These are phyloP conservation scores for Adelognathus sp. DNA, from an alignment of 2,888 invertebrate genomes.

Conservation along the genomic window DNA sequence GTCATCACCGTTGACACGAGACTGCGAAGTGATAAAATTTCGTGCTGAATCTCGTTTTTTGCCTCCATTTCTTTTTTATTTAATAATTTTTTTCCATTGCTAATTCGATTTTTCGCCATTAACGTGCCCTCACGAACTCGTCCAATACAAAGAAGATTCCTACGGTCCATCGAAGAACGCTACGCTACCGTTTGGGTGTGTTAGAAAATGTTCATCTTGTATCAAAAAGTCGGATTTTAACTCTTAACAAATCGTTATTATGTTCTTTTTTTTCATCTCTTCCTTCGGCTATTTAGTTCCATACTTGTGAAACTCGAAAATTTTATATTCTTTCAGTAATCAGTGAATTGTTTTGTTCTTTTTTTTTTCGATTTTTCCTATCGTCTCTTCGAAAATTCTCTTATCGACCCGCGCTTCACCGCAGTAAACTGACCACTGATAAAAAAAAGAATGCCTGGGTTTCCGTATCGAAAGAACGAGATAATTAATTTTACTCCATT, in stretches of 20 bases:
- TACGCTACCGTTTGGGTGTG: slow-evolving; percentile 65
- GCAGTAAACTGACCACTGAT: slow-evolving; percentile 32
- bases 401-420: slow-evolving; percentile 38
- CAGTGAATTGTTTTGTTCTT: slow-evolving; percentile 49
- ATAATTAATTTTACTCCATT: slow-evolving; percentile 55
- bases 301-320: slow-evolving; percentile 66
- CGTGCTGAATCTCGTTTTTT: slow-evolving; percentile 11
- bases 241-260: slow-evolving; percentile 66
- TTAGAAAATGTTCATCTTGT: slow-evolving; percentile 78
- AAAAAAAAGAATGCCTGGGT: slow-evolving; percentile 51
- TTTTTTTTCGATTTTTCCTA: slow-evolving; percentile 41
- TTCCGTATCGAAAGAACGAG: slow-evolving; percentile 51
- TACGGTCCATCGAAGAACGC: slow-evolving; percentile 63
- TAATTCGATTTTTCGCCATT: slow-evolving; percentile 35
- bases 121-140: slow-evolving; percentile 50
- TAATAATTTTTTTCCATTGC: background rate
- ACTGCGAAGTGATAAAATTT: slow-evolving; percentile 15
- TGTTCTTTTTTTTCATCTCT: slow-evolving; percentile 32
- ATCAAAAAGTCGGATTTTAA: slow-evolving; percentile 76
- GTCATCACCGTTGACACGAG: background rate
- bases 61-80: slow-evolving; percentile 1
- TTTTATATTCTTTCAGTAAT: slow-evolving; percentile 55
- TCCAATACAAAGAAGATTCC: slow-evolving; percentile 56
- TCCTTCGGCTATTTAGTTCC: slow-evolving; percentile 35
- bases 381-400: slow-evolving; percentile 46